Evolutionary conservation across 2,888 invertebrate species (phyloP).

Genomic region (Macaria liturata): DNA sequence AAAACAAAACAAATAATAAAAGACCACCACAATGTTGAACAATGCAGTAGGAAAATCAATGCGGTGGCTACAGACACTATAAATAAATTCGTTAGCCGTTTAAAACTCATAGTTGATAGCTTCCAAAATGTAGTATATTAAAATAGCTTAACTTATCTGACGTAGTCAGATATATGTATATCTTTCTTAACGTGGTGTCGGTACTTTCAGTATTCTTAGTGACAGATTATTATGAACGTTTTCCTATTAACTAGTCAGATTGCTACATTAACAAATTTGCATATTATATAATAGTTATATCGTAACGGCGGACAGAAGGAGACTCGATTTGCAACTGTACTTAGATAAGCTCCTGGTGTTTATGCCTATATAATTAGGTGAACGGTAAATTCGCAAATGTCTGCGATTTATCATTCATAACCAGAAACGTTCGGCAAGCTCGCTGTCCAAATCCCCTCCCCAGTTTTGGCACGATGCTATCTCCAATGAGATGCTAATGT

Average conservation of each 20-base stretch:
- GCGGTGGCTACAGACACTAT: slow-evolving; percentile 64
- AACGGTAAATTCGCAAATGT: too few species aligned
- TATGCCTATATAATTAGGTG: too few species aligned
- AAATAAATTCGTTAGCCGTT: slow-evolving; percentile 47
- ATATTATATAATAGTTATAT: slow-evolving; percentile 40
- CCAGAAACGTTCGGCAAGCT: slow-evolving; percentile 41
- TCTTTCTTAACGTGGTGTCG: not conserved
- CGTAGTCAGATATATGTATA: not conserved
- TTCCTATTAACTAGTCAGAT: slow-evolving; percentile 33
- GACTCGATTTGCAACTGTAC: slow-evolving; percentile 44
- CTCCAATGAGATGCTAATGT: slow-evolving; percentile 76
- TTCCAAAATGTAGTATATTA: slow-evolving; percentile 6
- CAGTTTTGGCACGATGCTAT: slow-evolving; percentile 62
- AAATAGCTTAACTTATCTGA: not conserved
- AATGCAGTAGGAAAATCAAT: slow-evolving; percentile 52
- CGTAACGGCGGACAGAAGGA: slow-evolving; percentile 35
- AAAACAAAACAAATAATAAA: slow-evolving; percentile 62
- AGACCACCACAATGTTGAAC: slow-evolving; percentile 73
- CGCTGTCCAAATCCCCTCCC: slow-evolving; percentile 51
- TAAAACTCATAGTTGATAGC: not conserved
- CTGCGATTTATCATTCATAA: slow-evolving; percentile 43
- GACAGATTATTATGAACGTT: slow-evolving; percentile 38
- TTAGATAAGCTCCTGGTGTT: slow-evolving; percentile 39
- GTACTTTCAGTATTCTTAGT: slow-evolving; percentile 14
- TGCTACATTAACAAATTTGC: slow-evolving; percentile 38